phyloP scores from a whole-genome alignment of 30 jellyfish, hydroid and myxozoan species.

The Pseudorhiza aurosa region DNA sequence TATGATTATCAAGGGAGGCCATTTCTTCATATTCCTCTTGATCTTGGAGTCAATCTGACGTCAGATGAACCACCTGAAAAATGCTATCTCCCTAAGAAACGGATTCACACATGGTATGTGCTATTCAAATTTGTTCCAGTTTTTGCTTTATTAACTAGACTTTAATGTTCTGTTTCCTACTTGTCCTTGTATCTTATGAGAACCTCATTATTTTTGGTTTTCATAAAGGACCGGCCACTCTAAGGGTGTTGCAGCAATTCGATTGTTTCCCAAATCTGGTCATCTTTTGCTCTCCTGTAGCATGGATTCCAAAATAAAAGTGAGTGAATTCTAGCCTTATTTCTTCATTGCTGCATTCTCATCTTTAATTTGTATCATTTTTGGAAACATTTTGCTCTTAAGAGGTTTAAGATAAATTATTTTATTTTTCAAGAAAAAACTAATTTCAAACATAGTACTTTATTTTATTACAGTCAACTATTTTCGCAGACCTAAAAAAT shows the following conservation, averaged over 20 bases:
- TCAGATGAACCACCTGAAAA: conserved; percentile 96
- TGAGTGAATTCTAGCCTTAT: too few species aligned
- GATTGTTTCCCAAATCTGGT: conserved; percentile 96
- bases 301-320: conserved; percentile 97
- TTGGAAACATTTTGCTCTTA: too few species aligned
- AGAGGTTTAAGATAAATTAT: too few species aligned
- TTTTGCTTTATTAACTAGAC: neutral
- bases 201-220: too few species aligned
- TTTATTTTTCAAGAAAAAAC: too few species aligned
- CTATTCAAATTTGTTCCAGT: neutral
- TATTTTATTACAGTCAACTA: too few species aligned
- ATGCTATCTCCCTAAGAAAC: conserved; percentile 95
- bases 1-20: conserved; percentile 98
- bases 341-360: too few species aligned
- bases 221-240: conserved; percentile 93
- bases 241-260: conserved; percentile 96
- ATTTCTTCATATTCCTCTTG: conserved; percentile 91
- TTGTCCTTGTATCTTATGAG: too few species aligned
- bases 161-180: neutral
- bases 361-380: too few species aligned
- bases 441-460: too few species aligned
- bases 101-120: conserved; percentile 94
- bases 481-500: too few species aligned
- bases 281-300: conserved; percentile 94
- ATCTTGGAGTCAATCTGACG: conserved; percentile 81